phyloP scores from a whole-genome alignment of 2,797 vertebrate genomes.

The Stomatorhinus walkeri region DNA sequence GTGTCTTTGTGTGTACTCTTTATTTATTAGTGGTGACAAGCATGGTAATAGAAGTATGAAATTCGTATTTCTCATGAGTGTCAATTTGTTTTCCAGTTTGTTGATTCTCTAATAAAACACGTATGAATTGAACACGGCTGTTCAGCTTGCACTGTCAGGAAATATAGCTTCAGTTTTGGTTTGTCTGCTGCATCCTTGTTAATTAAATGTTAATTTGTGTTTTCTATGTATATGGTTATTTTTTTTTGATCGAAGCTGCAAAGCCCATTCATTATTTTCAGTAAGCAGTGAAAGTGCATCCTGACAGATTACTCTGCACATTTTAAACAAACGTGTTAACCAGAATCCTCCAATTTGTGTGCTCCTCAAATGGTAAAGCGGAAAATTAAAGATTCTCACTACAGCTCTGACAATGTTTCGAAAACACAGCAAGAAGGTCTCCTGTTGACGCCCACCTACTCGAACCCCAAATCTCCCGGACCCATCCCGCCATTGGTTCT shows the following conservation, averaged over 20 bases:
- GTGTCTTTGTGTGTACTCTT: not conserved
- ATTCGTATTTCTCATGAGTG: not conserved
- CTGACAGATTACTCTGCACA: not conserved
- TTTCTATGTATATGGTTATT: not conserved
- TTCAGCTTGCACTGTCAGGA: not conserved
- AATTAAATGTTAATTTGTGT: not conserved
- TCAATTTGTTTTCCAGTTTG: not conserved
- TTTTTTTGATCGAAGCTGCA: not conserved
- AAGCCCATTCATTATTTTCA: not conserved
- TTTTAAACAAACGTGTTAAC: not conserved
- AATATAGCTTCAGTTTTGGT: not conserved
- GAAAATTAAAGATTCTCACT: not conserved
- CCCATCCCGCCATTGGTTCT: conserved; percentile 23
- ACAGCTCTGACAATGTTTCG: conserved; percentile 25
- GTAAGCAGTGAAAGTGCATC: not conserved
- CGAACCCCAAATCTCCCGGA: conserved; percentile 2
- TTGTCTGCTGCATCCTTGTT: not conserved
- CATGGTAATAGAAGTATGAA: not conserved
- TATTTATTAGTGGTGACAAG: not conserved
- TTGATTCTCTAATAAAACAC: not conserved
- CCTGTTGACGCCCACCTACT: not conserved
- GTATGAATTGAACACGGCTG: not conserved
- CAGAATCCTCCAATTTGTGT: not conserved
- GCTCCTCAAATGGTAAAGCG: not conserved
- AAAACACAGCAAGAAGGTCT: conserved; percentile 19